Evolutionary conservation across 2,888 invertebrate genomes (phyloP), one percentile per base, ranked within the genome.

Genomic region (Brachyptera risi): DNA sequence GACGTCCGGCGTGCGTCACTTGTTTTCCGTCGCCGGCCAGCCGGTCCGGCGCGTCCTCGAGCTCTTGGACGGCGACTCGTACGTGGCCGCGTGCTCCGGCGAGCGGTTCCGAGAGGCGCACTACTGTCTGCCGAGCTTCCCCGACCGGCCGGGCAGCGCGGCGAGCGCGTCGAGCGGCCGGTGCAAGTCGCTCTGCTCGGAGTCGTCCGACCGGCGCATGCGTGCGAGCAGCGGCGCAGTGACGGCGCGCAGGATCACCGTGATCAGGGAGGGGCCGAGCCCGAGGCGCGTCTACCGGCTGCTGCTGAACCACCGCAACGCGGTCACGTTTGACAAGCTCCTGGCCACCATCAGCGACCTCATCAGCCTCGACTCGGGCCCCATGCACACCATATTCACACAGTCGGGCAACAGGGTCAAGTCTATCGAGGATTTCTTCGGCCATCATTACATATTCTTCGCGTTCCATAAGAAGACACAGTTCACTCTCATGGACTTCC

Each of bases 381-480:
- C 54, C 9, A 4, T 54, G 13, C 54, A 37, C 54, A 37, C 15
- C 7, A 17, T 54, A 1, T 54, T 35, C 38, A 37, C 31, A 2
- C 54, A 35, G 35, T 3, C 19, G 1, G 54, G 37, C 5, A 37
- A n/a, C 19, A 19, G 7, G 19, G 35, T 54, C 11, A 21, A 5
- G 13, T 11, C 21, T 4, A 11, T 54, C 17, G 35, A 54, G 13
- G 54, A 54, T 1, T 19, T 54, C 37, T 54, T 54, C 38, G 54
- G 54, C 23, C 19, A 35, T 13, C 19, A 54, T 19, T 23, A 35
- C 54, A 23, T 54, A 2, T 54, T 54, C 54, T 54, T 54, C 23
- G 17, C 37, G 2, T 54, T 37, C 21, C 21, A 21, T 1, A 31
- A 54, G 3, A 23, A 54, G 37, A 11, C 23, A 4, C 13, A 15